Evolutionary conservation across 2,797 vertebrate genomes (phyloP).

Genomic region (Sphenopsis melanotis): DNA sequence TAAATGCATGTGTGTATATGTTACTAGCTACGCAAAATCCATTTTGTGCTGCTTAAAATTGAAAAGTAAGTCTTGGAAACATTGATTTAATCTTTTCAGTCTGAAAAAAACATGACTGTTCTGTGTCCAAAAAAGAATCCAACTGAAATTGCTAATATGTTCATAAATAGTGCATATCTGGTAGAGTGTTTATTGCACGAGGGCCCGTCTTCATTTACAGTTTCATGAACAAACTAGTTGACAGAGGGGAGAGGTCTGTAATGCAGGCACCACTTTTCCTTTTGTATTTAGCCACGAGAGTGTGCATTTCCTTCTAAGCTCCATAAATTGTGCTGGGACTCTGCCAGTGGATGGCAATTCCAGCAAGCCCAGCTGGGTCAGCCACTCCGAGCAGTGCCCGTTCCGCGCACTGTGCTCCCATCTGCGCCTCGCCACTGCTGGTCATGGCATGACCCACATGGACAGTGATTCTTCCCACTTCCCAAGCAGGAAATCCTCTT

Average conservation of each 20-base stretch:
- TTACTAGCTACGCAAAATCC: not conserved
- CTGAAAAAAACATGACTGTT: not conserved
- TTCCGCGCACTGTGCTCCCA: rapidly evolving
- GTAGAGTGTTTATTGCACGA: not conserved
- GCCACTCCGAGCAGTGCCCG: not conserved
- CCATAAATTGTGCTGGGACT: not conserved
- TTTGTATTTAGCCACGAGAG: not conserved
- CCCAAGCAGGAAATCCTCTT: not conserved
- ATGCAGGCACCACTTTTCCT: not conserved
- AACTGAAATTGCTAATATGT: not conserved
- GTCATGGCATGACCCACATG: not conserved
- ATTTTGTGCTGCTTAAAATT: not conserved
- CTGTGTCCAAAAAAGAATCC: no score
- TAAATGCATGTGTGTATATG: not conserved
- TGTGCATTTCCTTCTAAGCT: not conserved
- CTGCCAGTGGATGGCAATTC: not conserved
- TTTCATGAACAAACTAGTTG: not conserved
- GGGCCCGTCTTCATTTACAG: not conserved
- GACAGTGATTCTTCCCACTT: not conserved
- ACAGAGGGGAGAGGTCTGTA: not conserved
- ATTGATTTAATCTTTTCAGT: not conserved
- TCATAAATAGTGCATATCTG: not conserved
- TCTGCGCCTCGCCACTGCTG: not conserved
- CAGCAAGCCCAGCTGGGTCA: rapidly evolving
- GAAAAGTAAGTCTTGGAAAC: not conserved